These are phyloP conservation scores for Hycleus cichorii DNA, from an alignment of 1,140 invertebrate genomes.

Conservation along the genomic window DNA sequence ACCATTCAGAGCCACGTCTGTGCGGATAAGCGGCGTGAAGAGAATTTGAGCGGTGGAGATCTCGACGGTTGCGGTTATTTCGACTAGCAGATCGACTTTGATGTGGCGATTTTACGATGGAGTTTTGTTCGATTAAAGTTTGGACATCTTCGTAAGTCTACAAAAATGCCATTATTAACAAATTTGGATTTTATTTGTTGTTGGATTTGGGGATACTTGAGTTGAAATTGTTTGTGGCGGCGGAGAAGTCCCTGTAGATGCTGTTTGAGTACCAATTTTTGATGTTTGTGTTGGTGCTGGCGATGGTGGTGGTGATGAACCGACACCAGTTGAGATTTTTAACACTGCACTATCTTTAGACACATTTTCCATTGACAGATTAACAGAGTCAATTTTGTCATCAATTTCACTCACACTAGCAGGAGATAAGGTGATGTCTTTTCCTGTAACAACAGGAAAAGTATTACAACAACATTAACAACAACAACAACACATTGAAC, in stretches of 20 bases:
- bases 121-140: conserved; percentile 6
- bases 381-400: neutral
- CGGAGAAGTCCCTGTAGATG: conserved; percentile 70
- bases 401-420: conserved; percentile 12
- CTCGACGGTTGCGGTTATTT: conserved; percentile 16
- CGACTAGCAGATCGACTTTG: conserved; percentile 21
- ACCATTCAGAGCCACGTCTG: conserved; percentile 35
- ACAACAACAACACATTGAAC: conserved; percentile 19
- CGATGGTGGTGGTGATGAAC: conserved; percentile 37
- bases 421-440: conserved; percentile 2
- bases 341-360: conserved; percentile 4
- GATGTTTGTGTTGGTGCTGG: neutral
- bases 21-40: conserved; percentile 36
- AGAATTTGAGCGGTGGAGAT: conserved; percentile 45
- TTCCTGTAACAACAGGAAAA: conserved; percentile 32
- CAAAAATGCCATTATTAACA: conserved; percentile 5
- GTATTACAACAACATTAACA: conserved; percentile 18
- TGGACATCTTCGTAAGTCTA: conserved; percentile 46
- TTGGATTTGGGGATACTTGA: conserved; percentile 54
- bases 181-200: neutral
- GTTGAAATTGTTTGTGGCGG: conserved; percentile 80
- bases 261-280: conserved; percentile 20
- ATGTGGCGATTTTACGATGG: conserved; percentile 12
- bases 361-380: conserved; percentile 11
- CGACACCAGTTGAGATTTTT: conserved; percentile 34